A percentile compares a stretch with the other conserved stretches of the same genome.
Conservation (phyloP, 2,888 invertebrate species). For the Lapara coniferarum region DNA sequence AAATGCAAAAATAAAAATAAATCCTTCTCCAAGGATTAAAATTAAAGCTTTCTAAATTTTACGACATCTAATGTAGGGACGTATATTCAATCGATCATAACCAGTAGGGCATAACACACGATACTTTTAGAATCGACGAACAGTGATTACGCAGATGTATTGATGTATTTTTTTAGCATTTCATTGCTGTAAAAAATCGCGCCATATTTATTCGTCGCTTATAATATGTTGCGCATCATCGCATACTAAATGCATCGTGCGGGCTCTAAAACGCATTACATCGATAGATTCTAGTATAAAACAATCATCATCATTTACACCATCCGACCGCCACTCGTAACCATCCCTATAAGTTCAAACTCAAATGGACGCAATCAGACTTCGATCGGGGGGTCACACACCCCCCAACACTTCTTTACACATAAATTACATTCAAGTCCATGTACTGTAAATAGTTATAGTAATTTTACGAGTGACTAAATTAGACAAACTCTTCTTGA, state of each 20-base stretch:
- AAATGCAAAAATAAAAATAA: too few relatives aligned
- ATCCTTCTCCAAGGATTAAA: too few relatives aligned
- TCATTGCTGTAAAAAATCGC: too few relatives aligned
- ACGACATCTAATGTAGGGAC: neutral
- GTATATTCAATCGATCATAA: slow-evolving; percentile 14
- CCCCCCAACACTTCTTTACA: slow-evolving; percentile 22
- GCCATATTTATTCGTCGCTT: too few relatives aligned
- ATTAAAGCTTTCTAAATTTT: too few relatives aligned
- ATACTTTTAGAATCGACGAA: too few relatives aligned
- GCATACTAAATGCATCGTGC: too few relatives aligned
- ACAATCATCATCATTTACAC: slow-evolving; percentile 17
- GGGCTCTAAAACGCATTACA: too few relatives aligned
- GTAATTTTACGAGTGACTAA: slow-evolving; percentile 23
- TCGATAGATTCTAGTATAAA: slow-evolving; percentile 5
- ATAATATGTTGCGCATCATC: too few relatives aligned
- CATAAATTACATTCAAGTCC: slow-evolving; percentile 21
- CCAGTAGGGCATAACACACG: neutral
- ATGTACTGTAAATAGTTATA: slow-evolving; percentile 18
- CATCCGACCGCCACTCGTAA: slow-evolving; percentile 15
- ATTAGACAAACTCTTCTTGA: slow-evolving; percentile 11
- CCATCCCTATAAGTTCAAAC: slow-evolving; percentile 20
- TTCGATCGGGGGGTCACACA: slow-evolving; percentile 16
- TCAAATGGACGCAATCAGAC: slow-evolving; percentile 23
- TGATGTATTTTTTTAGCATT: too few relatives aligned
- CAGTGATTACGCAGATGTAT: too few relatives aligned